Evolutionary conservation across 1,140 invertebrate species (phyloP).

Genomic region (Atta texana): DNA sequence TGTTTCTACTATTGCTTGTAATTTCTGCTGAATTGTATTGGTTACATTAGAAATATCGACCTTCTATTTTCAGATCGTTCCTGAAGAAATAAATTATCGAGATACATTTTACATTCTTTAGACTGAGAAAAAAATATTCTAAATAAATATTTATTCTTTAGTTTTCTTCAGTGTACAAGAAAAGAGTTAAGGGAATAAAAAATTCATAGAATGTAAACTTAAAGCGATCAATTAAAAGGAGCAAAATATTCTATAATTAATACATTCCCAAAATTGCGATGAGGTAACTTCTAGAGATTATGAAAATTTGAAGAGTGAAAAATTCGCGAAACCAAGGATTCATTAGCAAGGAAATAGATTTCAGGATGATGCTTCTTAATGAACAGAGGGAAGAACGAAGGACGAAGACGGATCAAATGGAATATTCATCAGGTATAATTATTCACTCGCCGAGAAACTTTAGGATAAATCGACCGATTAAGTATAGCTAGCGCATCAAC

Average conservation of each 20-base stretch:
- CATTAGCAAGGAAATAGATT: slow-evolving; percentile 57
- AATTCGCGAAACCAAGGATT: slow-evolving; percentile 21
- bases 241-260: background rate
- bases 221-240: background rate
- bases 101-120: background rate
- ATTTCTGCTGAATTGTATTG: background rate
- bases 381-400: slow-evolving; percentile 5
- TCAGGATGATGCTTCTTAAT: slow-evolving; percentile 25
- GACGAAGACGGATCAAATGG: slow-evolving; percentile 50
- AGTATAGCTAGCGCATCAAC: slow-evolving; percentile 36
- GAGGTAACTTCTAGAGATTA: slow-evolving; percentile 7
- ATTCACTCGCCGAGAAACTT: slow-evolving; percentile 46
- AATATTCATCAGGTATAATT: slow-evolving; percentile 61
- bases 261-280: background rate
- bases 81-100: background rate
- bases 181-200: background rate
- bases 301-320: slow-evolving; percentile 45
- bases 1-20: slow-evolving; percentile 3
- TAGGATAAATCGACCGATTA: slow-evolving; percentile 44
- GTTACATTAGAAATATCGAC: background rate
- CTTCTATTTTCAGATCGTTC: background rate
- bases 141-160: no score
- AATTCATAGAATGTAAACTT: background rate
- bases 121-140: no score
- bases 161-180: no score